Evolutionary conservation across 2,888 invertebrate genomes (phyloP), one percentile per base, ranked within the genome.

Genomic region (Phaonia tiefii): DNA sequence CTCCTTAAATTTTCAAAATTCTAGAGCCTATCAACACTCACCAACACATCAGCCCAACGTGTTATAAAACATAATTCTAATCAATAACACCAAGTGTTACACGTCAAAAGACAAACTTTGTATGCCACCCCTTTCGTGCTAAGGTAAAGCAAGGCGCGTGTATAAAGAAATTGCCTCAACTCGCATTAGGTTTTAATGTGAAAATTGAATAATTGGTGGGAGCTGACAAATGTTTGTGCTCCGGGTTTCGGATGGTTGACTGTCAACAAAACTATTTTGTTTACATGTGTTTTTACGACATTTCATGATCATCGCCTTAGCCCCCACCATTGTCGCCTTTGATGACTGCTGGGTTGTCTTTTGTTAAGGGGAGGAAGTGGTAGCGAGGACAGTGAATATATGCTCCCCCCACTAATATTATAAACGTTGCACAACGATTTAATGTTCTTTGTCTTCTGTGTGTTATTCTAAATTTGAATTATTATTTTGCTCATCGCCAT

Each of bases 401-500:
- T 17, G 49, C 17, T 17, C 20, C 15, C 20, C 44, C 44, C 4
- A 31, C 31, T 31, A 31, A 3, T 31, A 31, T 5, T 5, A 31
- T 8, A 31, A 31, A 31, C 31, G 22, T 17, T 20, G 49, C 49
- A n/a, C 54, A 54, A 22, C 25, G 13, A 54, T 1, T 51, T 54
- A 1, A 25, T 22, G 25, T 22, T 54, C 25, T 60, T 46, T 15
- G 25, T 26, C 25, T 20, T 72, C 26, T 25, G 17, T 7, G 15
- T 17, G 44, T 46, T 78, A 81, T 69, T 76, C 46, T 75, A 74
- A 71, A 77, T 82, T 80, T 79, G 51, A 83, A 66, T 74, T 58
- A 79, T 78, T 82, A 75, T 81, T 80, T 81, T 79, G 82, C 75
- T 75, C 82, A 83, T 79, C 82, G 77, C 81, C 81, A 79, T 80